Percentiles rank a stretch among this genome's conserved stretches.
Evolutionary conservation across 2,888 invertebrate genomes (phyloP).

Genomic region (Acanthococcus lagerstroemiae): DNA sequence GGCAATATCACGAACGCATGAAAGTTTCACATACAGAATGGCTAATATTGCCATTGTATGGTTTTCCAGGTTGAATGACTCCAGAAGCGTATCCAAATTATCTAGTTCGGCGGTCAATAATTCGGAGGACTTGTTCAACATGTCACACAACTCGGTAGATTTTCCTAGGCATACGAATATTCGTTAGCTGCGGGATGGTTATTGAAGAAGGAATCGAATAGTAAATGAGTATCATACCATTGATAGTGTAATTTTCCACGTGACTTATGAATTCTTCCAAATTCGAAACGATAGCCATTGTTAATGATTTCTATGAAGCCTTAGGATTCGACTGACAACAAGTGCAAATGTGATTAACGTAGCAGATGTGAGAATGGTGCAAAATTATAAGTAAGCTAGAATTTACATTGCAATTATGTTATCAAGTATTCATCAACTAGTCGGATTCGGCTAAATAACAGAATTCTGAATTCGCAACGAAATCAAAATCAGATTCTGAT

Average conservation of each 20-base stretch:
- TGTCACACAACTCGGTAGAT: constrained; percentile 54
- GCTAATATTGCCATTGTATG: constrained; percentile 83
- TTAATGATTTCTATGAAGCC: no score
- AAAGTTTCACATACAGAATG: constrained; percentile 66
- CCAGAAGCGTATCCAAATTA: constrained; percentile 79
- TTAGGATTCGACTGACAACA: no score
- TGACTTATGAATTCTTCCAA: constrained; percentile 19
- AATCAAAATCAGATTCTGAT: no score
- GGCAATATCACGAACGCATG: not conserved
- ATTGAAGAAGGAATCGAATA: not conserved
- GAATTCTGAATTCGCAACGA: no score
- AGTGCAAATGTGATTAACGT: no score
- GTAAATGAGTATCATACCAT: constrained; percentile 1
- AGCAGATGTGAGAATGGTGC: no score
- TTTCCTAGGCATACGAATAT: constrained; percentile 43
- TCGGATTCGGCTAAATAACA: no score
- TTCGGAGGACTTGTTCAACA: constrained; percentile 68
- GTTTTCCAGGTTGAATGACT: constrained; percentile 80
- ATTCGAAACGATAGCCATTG: constrained; percentile 18
- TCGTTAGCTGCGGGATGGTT: not conserved
- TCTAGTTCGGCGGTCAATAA: constrained; percentile 68
- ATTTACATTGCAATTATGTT: no score
- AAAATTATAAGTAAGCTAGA: no score
- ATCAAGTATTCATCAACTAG: no score
- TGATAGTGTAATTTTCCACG: constrained; percentile 19